Evolutionary conservation across 2,888 invertebrate species (phyloP), one percentile per base, ranked within the genome.

Genomic region (Psylliodes chrysocephalus): DNA sequence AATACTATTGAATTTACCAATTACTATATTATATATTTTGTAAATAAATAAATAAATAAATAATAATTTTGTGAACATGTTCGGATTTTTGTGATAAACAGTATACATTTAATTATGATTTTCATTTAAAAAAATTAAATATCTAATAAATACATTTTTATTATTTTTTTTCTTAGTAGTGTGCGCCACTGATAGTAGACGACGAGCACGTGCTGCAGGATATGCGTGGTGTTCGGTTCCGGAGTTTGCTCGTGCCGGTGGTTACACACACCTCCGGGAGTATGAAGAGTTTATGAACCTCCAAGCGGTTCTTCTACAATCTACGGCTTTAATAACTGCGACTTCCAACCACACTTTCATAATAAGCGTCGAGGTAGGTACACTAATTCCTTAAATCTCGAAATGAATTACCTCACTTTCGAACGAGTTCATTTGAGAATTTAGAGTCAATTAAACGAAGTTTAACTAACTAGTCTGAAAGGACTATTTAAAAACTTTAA

Each of bases 141-240:
- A n/a, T n/a, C n/a, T n/a, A n/a, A n/a, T n/a, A n/a, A n/a, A n/a
- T n/a, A n/a, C n/a, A n/a, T n/a, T n/a, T n/a, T n/a, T n/a, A n/a
- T n/a, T n/a, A n/a, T n/a, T n/a, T n/a, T n/a, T n/a, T n/a, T n/a
- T n/a, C n/a, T n/a, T n/a, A n/a, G n/a, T n/a, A n/a, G 25, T 7
- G 25, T 22, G 44, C 64, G 64, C 44, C 64, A 55, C 60, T 64
- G 64, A 12, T 33, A 17, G 38, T 18, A 40, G 51, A 44, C 56
- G 60, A 55, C 52, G 70, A 76, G 81, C 81, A 81, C 82, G 82
- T 81, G 82, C 81, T 79, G 74, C 79, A 81, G 82, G 82, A 82
- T 80, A 79, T 82, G 81, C 81, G 81, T 81, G 81, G 81, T 77
- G 75, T 77, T 78, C 75, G 79, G 81, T 82, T 82, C 82, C 82